Evolutionary conservation across 2,888 invertebrate species (phyloP), one percentile per base, ranked within the genome.

Genomic region (Gastrophysa polygoni): DNA sequence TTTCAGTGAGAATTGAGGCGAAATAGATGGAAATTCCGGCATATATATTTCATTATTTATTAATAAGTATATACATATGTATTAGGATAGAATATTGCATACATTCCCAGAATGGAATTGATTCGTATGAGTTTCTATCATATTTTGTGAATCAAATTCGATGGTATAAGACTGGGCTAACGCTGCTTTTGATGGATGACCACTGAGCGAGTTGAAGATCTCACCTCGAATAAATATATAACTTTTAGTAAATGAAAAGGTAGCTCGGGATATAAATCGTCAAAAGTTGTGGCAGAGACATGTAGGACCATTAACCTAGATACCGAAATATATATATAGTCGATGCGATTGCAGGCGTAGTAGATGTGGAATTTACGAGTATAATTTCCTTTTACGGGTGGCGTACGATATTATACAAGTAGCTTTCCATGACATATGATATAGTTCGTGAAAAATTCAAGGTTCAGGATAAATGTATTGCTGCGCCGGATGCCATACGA

Each of bases 281-380:
- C 34, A 48, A 67, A 58, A 64, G 57, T 44, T 47, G 43, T 21
- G 55, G 28, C 43, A 61, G 54, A 61, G 61, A 62, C 52, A 54
- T 63, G 49, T 59, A 28, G 52, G 18, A 49, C 60, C 58, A 63
- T 66, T 61, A 60, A 61, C 63, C 66, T 61, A 63, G 43, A 61
- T 60, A 58, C 24, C 38, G 32, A 54, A 48, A 61, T 58, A 63
- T 66, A 66, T 61, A 60, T 63, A 56, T 52, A 64, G 62, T 64
- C 64, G 62, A 64, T 64, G 62, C 62, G 67, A 57, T 60, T 59
- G 49, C 64, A 67, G 57, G 61, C 61, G 51, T 52, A n/a, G n/a
- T n/a, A 62, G 67, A 66, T 66, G 62, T 60, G 60, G 60, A 66
- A 68, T 66, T 68, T 68, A 68, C 61, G 68, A 63, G 44, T 61